Conservation (phyloP, 2,888 invertebrate genomes). For the Muscina levida region DNA sequence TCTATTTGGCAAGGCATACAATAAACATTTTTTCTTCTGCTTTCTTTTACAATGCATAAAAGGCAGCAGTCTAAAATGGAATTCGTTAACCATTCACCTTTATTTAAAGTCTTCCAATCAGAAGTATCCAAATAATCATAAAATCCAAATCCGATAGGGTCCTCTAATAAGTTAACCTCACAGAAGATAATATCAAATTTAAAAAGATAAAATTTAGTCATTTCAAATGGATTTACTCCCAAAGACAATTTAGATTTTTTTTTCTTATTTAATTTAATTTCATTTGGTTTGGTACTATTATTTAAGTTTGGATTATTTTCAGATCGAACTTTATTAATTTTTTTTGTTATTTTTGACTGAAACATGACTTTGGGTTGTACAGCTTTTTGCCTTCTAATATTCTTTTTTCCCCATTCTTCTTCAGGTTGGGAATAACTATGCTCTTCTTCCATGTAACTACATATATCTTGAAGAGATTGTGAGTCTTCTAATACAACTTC, state of each 20-base stretch:
- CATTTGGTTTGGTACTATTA: background rate
- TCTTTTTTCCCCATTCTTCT: constrained; percentile 29
- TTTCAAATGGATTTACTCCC: too few relatives aligned
- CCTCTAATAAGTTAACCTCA: constrained; percentile 3
- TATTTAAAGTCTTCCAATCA: constrained; percentile 20
- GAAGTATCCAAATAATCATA: constrained; percentile 22
- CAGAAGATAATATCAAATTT: background rate
- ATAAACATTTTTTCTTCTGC: background rate
- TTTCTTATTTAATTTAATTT: background rate
- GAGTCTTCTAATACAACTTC: too few relatives aligned
- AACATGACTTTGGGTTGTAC: constrained; percentile 26
- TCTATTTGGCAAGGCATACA: background rate
- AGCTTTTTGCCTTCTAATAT: background rate
- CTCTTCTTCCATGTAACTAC: background rate
- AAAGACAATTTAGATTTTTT: too few relatives aligned
- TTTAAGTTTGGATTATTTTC: background rate
- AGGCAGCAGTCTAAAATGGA: background rate
- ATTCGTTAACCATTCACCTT: constrained; percentile 1
- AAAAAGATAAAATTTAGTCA: background rate
- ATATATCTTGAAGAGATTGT: too few relatives aligned
- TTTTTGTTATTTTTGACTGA: constrained; percentile 19
- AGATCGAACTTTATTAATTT: background rate
- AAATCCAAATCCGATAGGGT: constrained; percentile 2
- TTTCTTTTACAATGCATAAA: too few relatives aligned
- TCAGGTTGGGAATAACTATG: constrained; percentile 22